Evolutionary conservation across 2,113 vertebrate genomes (phyloP).

Genomic region (Syrmaticus mikado): DNA sequence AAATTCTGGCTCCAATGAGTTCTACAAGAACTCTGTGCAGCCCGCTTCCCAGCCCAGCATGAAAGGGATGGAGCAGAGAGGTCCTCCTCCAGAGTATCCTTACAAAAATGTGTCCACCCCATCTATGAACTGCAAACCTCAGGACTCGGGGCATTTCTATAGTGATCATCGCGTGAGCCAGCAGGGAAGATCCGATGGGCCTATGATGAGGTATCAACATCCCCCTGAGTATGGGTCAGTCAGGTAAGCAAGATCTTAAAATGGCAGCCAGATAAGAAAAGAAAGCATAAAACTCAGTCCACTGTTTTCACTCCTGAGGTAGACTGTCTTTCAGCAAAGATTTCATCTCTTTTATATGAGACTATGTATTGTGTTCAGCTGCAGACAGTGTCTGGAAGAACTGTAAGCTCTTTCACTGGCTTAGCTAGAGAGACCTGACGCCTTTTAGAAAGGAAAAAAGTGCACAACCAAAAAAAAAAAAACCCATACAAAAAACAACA

Average conservation of each 20-base stretch:
- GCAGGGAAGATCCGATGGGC: constrained; percentile 85
- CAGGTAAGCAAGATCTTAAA: constrained; percentile 82
- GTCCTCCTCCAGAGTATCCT: constrained; percentile 96
- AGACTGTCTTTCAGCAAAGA: not conserved
- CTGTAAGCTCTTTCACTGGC: not conserved
- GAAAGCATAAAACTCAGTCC: not conserved
- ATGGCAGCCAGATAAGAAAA: not conserved
- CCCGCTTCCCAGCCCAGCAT: constrained; percentile 77
- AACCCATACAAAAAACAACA: not conserved
- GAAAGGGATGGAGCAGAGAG: constrained; percentile 86
- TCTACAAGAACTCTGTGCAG: constrained; percentile 86
- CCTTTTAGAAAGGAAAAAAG: not conserved
- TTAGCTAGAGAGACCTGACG: not conserved
- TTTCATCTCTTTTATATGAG: not conserved
- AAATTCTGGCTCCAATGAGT: constrained; percentile 82
- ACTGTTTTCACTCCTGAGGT: not conserved
- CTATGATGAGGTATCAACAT: constrained; percentile 95
- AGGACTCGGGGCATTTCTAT: constrained; percentile 89
- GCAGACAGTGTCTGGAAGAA: not conserved
- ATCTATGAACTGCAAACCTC: constrained; percentile 84
- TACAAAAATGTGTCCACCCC: constrained; percentile 89
- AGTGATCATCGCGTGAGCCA: constrained; percentile 88
- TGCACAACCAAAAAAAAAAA: not conserved
- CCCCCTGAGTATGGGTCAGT: constrained; percentile 96
- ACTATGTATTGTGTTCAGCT: not conserved